Conservation (phyloP, 2,797 vertebrate species). For the Rhinella marina region DNA sequence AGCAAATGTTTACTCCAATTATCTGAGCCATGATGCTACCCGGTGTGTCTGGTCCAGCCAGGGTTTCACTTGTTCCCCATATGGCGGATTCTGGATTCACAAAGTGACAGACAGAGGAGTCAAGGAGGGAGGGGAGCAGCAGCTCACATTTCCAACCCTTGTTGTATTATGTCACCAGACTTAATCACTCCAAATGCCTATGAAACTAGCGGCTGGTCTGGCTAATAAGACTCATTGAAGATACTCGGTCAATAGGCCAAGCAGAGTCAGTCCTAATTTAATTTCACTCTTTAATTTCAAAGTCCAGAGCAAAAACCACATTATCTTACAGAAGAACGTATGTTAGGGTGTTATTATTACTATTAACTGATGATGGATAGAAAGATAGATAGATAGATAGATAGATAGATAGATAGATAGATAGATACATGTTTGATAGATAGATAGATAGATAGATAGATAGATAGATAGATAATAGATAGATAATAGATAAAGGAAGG, state of each 20-base stretch:
- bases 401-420: too few relatives aligned
- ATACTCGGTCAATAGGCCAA: conserved; percentile 13
- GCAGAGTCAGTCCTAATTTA: neutral
- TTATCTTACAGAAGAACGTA: neutral
- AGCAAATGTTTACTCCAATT: conserved; percentile 67
- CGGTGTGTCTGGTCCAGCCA: neutral
- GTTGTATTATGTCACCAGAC: conserved; percentile 50
- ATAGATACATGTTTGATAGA: too few relatives aligned
- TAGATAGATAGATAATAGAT: too few relatives aligned
- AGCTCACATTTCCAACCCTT: conserved; percentile 39
- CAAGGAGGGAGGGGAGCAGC: neutral
- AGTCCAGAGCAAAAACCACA: conserved; percentile 8
- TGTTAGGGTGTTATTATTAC: neutral
- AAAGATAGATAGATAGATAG: too few relatives aligned
- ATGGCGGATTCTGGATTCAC: neutral
- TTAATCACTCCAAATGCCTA: conserved; percentile 15
- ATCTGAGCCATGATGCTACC: conserved; percentile 59
- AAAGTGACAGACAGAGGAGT: neutral
- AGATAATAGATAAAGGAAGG: too few relatives aligned
- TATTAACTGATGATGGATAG: too few relatives aligned
- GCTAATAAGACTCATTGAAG: conserved; percentile 42
- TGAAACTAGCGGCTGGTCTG: conserved; percentile 30
- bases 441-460: too few relatives aligned
- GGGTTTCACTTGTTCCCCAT: conserved; percentile 41
- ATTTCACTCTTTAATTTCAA: conserved; percentile 6